These are phyloP conservation scores for Apocrypta bakeri DNA, from an alignment of 1,140 invertebrate species.

Conservation along the genomic window DNA sequence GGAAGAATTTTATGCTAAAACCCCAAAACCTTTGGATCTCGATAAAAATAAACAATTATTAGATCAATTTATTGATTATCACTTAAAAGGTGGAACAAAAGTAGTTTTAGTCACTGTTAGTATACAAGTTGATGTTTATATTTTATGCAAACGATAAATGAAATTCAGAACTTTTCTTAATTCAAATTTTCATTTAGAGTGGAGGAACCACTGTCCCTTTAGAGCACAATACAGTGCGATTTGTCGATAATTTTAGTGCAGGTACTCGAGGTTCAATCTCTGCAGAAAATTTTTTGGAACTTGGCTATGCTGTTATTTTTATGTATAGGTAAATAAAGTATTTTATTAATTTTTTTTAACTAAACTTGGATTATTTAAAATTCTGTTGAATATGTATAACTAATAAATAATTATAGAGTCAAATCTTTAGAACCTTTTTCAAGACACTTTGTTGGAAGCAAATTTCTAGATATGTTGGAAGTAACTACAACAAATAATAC, in stretches of 20 bases:
- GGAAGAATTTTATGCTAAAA: conserved; percentile 87
- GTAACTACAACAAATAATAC: conserved; percentile 78
- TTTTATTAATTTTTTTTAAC: not conserved
- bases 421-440: conserved; percentile 94
- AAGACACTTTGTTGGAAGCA: conserved; percentile 86
- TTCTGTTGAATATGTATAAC: not conserved
- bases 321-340: conserved; percentile 77
- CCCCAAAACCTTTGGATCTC: conserved; percentile 83
- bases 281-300: conserved; percentile 94
- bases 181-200: conserved; percentile 78
- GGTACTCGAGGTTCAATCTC: conserved; percentile 95
- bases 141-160: conserved; percentile 32
- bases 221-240: conserved; percentile 97
- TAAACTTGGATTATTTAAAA: not conserved
- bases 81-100: conserved; percentile 78
- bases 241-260: conserved; percentile 98
- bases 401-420: conserved; percentile 66
- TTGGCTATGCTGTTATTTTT: conserved; percentile 87
- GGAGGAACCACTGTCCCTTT: conserved; percentile 97
- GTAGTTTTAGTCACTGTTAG: conserved; percentile 88
- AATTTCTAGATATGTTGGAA: conserved; percentile 88
- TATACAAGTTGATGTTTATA: conserved; percentile 37
- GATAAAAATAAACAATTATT: conserved; percentile 81
- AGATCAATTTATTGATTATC: conserved; percentile 81
- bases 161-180: conserved; percentile 47